Base-by-base conservation (phyloP, 2,113 vertebrate species). In the Toxotes jaculatrix region DNA sequence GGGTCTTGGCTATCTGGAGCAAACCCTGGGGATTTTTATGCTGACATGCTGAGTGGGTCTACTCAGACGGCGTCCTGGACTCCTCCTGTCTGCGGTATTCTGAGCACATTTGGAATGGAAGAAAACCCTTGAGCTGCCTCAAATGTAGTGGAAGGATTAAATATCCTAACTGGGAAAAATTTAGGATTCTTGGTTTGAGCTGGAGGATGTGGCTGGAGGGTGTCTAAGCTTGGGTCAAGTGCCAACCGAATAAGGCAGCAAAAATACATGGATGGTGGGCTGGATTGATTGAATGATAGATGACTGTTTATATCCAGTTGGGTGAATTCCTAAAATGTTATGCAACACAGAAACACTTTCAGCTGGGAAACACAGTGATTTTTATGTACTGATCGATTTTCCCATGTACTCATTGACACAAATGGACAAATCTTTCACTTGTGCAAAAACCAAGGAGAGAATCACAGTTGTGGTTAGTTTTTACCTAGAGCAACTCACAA, bases 231-330 rank as follows among this genome's bases (percentile, higher is more conserved):
- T 5, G 27, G 7, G 19, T 27, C 21, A 45, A 11, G 31, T 23
- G 49, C 5, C 5, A 63, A 27, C 9, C 31, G 34, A 78, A 73
- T 47, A 57, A 9, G 4, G 23, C 17, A 31, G 31, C 16, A 65
- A 27, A 31, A 27, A 36, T 45, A 36, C 4, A 43, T 9, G 21
- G 17, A 40, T 60, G n/a, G 32, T 17, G 3, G 7, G 3, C 53
- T 34, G 47, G 21, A 72, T 38, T 56, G 10, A 76, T 7, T 49
- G 14, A 32, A 47, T 74, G 56, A 74, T 9, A 60, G 31, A 38
- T 65, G 14, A 47, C 13, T 71, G 14, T 47, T 21, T 38, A 27
- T 56, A 27, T 56, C 13, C 27, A 17, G 19, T 19, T 0, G 2
- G 60, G 51, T 14, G 13, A 47, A 19, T 36, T 27, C 21, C 16